phyloP scores from a whole-genome alignment of 1,140 invertebrate genomes.

The Drepana arcuata region DNA sequence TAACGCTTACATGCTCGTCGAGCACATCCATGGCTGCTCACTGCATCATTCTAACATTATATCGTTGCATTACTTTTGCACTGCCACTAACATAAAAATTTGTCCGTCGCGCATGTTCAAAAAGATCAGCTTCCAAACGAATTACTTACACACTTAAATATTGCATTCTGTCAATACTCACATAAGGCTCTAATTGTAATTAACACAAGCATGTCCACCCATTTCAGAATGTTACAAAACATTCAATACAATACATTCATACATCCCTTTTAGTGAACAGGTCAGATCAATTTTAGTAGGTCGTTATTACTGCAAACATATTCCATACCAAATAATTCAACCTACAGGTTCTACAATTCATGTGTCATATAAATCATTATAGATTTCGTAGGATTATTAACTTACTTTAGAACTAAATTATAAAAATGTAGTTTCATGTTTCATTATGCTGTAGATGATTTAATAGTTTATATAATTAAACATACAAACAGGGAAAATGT shows the following conservation, averaged over 20 bases:
- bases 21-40: conserved; percentile 44
- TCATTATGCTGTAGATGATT: too few species aligned
- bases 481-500: too few species aligned
- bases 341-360: too few species aligned
- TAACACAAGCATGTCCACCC: conserved; percentile 38
- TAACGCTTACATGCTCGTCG: conserved; percentile 56
- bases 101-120: conserved; percentile 35
- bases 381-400: too few species aligned
- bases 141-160: conserved; percentile 61
- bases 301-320: too few species aligned
- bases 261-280: too few species aligned
- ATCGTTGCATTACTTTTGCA: conserved; percentile 31
- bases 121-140: conserved; percentile 31
- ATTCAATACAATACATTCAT: conserved; percentile 11
- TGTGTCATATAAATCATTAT: too few species aligned
- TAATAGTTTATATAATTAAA: too few species aligned
- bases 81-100: conserved; percentile 27
- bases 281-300: too few species aligned
- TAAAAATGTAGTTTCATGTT: too few species aligned
- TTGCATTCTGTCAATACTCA: conserved; percentile 67
- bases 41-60: conserved; percentile 32
- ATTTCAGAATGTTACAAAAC: conserved; percentile 27
- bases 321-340: too few species aligned
- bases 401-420: too few species aligned
- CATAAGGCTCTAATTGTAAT: conserved; percentile 19